Base-by-base conservation (phyloP, 2,113 vertebrate species). In the Eulemur rufifrons region DNA sequence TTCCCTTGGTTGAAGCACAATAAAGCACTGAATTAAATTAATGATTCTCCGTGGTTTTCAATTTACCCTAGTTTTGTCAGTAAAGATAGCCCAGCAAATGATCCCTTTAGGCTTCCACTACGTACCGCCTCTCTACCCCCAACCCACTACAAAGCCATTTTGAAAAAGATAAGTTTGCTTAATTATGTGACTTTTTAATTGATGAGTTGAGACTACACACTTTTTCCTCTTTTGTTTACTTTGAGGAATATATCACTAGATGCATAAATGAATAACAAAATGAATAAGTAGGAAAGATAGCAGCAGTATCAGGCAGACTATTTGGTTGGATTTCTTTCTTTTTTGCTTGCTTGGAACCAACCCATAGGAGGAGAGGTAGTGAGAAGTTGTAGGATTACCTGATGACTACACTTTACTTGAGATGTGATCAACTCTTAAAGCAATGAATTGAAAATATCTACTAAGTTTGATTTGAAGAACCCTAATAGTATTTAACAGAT, bases 401-500 rank as follows among this genome's bases (percentile, higher is more conserved):
- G 39, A 14, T 81, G 45, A 47, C 8, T 12, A 66, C 13, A 78
- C 12, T 66, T 20, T 2, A 45, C 17, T 86, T 89, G 85, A 76
- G 29, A 89, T 68, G 8, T 54, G 29, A 47, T 68, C 27, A 71
- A 77, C 20, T 47, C 29, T 78, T 32, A 88, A 14, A 83, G 17
- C 0, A 71, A 66, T 56, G 8, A 82, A 39, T 91, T 91, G 14
- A 95, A 76, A 80, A 66, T 56, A 61, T 12, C 6, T 47, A 74
- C 4, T 39, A 92, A 82, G 71, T 90, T 93, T 66, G 8, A 92
- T 47, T 34, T 92, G 34, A 78, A 83, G 81, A 92, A 88, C 3
- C 9, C 9, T 84, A 21, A 50, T 6, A 71, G 14, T 59, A 32
- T 56, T 91, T 87, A 23, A 23, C 91, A 86, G 32, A 32, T 89